Evolutionary conservation across 2,888 invertebrate species (phyloP), one percentile per base, ranked within the genome.

Genomic region (Galeopsomyia nigrocyanea): DNA sequence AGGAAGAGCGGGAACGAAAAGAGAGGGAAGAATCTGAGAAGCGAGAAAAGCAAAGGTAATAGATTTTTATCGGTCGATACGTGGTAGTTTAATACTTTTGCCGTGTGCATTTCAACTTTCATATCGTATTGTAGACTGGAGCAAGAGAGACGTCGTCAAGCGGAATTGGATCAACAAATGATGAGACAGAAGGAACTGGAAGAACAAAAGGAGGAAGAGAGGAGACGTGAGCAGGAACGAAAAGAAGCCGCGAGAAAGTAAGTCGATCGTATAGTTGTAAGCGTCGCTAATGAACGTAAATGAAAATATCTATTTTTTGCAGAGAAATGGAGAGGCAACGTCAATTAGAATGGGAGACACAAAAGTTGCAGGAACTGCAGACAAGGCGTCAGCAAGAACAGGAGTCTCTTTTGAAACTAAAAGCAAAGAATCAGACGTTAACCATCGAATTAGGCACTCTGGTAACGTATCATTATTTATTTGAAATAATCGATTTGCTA

Each of bases 331-430:
- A 99, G 82, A 90, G 97, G 63, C 98, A 98, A 82, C 90, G 98
- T 61, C 97, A 98, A 83, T 88, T 95, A 68, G 99, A 99, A 86
- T 97, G 97, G 95, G 98, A 99, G 87, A 95, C 95, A 82, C 96
- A 97, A 83, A 92, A 95, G 84, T 87, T 89, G 10, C 92, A 94
- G 62, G 98, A 98, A 83, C 88, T 99, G 76, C 94, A 97, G 87
- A 90, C 94, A 16, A 92, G 95, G 82, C 90, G 95, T 13, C 94
- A 95, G 62, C 92, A 94, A 77, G 95, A 96, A 83, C 95, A 96
- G 84, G 93, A 94, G 82, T 92, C 92, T 79, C 93, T 97, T 0
- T 87, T 95, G 0, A 92, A 93, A 80, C 88, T 97, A 31, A 97
- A 97, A 86, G 95, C 95, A 1, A 92, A 92, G 81, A 95, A 95